Conservation (phyloP, 2,888 invertebrate species). For the Diaperis boleti region DNA sequence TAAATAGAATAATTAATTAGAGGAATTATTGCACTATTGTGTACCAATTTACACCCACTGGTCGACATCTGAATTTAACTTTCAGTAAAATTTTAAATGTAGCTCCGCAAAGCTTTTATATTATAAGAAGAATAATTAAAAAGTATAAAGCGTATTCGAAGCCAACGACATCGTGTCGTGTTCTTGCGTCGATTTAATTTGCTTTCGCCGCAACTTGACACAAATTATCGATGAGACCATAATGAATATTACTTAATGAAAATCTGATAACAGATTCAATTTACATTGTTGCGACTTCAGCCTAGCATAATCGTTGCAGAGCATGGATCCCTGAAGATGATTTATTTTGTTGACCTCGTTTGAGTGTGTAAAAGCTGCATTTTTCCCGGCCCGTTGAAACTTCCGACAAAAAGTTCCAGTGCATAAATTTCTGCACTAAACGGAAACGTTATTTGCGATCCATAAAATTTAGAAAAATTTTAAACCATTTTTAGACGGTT, state of each 20-base stretch:
- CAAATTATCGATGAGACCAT: constrained; percentile 9
- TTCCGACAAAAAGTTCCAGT: constrained; percentile 2
- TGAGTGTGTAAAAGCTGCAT: not conserved
- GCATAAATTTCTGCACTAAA: constrained; percentile 1
- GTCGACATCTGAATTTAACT: too few species aligned
- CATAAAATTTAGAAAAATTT: not conserved
- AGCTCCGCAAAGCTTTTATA: too few species aligned
- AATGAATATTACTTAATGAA: constrained; percentile 17
- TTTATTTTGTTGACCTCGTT: constrained; percentile 9
- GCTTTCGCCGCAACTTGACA: not conserved
- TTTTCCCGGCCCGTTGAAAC: constrained; percentile 1
- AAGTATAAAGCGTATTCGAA: too few species aligned
- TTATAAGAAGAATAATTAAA: too few species aligned
- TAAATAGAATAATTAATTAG: constrained; percentile 12
- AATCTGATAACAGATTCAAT: constrained; percentile 24
- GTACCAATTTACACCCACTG: not conserved
- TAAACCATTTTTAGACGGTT: not conserved
- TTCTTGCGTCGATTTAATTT: constrained; percentile 3
- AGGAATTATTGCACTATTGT: not conserved
- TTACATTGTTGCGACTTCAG: constrained; percentile 17
- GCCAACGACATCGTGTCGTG: too few species aligned
- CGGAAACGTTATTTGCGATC: not conserved
- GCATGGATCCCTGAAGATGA: constrained; percentile 9
- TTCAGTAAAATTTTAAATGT: too few species aligned
- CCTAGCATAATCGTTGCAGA: constrained; percentile 3